A percentile compares a stretch with the other conserved stretches of the same genome.
phyloP scores from a whole-genome alignment of 2,113 vertebrate species.

The Heterochromis multidens region DNA sequence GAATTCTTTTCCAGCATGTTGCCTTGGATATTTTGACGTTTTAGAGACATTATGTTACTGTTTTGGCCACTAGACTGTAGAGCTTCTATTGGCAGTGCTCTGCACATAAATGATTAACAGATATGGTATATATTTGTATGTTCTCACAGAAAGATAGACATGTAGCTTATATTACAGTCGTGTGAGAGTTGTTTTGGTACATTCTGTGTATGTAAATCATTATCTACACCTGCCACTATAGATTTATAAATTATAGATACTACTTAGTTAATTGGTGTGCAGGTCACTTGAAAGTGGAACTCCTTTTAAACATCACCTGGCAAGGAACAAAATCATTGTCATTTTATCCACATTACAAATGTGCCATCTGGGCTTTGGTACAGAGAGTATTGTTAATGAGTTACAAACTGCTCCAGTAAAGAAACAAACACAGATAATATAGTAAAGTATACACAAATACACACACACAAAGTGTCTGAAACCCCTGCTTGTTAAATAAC shows the following conservation, averaged over 20 bases:
- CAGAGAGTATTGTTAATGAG: neutral
- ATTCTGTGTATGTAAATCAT: neutral
- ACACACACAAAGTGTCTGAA: neutral
- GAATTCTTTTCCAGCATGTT: neutral
- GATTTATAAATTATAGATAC: too few species aligned
- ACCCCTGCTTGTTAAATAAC: neutral
- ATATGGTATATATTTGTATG: neutral
- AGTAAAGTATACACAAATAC: neutral
- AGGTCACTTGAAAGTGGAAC: neutral
- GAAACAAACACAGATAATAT: neutral
- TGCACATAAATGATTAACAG: neutral
- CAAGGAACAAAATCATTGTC: neutral
- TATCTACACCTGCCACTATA: neutral
- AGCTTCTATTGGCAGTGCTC: neutral
- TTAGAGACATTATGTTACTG: neutral
- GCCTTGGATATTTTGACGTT: neutral
- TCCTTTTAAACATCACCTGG: neutral
- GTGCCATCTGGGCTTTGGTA: neutral
- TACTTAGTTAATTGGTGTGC: neutral
- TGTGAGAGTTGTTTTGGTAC: neutral
- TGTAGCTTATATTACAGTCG: neutral
- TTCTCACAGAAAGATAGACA: neutral
- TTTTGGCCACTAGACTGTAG: too few species aligned
- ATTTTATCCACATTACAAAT: neutral
- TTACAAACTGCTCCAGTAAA: neutral